Base-by-base conservation (phyloP, 2,888 invertebrate genomes). In the Pyralis farinalis region DNA sequence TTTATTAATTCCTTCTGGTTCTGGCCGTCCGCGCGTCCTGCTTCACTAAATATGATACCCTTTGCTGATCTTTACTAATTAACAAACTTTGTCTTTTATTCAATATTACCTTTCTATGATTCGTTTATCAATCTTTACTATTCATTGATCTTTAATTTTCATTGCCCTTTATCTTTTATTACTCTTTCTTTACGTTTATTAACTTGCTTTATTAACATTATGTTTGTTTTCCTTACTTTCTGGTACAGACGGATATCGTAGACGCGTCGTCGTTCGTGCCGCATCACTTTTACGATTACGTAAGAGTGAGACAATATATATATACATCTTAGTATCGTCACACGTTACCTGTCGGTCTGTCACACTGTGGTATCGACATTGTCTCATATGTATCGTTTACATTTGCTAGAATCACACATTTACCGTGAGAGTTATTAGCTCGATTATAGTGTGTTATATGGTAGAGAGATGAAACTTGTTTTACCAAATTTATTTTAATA, bases 231-330 rank as follows among this genome's bases (percentile, higher is more conserved):
- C n/a, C 7, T 25, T 8, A 25, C 25, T 7, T 44, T 43, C 43
- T 46, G 62, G 76, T 50, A 58, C 81, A 90, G 90, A 69, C 84
- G 73, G 79, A 79, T 52, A 77, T 90, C 56, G 59, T 81, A 65
- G 78, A 80, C 42, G 75, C 75, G 47, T 61, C 73, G 49, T 58
- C 72, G 69, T 69, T 76, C 72, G 87, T 90, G 67, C 89, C 89
- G 12, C 82, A 77, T n/a, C 77, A 70, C 28, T 90, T 68, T 80
- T 88, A 75, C 80, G 65, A 80, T 68, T 54, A 71, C 55, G 84
- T 86, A 84, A 67, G 83, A 55, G 25, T 25, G 25, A 25, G 25
- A 25, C 25, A 25, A 7, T n/a, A 25, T 8, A 7, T 7, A 25
- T 25, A n/a, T n/a, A n/a, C n/a, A 8, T 25, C 3, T 1, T 25